phyloP scores from a whole-genome alignment of 2,113 vertebrate species.

The Pteruthius melanotis region DNA sequence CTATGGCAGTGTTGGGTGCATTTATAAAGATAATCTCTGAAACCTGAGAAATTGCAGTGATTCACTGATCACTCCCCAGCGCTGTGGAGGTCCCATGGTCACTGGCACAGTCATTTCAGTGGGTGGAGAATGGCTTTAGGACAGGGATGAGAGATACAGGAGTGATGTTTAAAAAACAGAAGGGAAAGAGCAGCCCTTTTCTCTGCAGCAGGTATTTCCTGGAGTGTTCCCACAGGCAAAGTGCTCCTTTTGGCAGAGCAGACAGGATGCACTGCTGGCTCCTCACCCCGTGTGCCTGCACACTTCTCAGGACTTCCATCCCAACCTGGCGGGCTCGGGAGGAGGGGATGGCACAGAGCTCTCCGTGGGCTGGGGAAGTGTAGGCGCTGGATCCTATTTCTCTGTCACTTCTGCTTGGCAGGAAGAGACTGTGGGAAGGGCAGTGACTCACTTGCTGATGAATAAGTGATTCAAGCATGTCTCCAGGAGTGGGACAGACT shows the following conservation, averaged over 20 bases:
- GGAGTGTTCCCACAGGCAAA: rapidly evolving
- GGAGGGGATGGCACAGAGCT: not conserved
- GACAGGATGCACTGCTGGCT: not conserved
- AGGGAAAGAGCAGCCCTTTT: not conserved
- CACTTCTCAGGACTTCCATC: not conserved
- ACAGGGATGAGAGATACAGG: not conserved
- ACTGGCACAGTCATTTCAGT: not conserved
- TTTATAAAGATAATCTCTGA: not conserved
- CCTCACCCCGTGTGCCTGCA: not conserved
- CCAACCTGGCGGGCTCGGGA: rapidly evolving
- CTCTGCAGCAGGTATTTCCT: not conserved
- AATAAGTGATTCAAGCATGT: not conserved
- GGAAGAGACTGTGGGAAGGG: not conserved
- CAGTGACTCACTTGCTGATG: constrained; percentile 35
- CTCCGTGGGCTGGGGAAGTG: not conserved
- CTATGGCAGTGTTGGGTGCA: not conserved
- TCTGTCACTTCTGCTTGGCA: not conserved
- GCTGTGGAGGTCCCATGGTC: not conserved
- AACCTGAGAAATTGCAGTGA: not conserved
- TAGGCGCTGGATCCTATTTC: not conserved
- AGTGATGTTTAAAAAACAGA: not conserved
- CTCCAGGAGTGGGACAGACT: not conserved
- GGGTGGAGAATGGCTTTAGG: not conserved
- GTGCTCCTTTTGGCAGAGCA: not conserved
- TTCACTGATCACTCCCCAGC: not conserved